phyloP scores from a whole-genome alignment of 2,797 vertebrate species.

The Mycteria americana region DNA sequence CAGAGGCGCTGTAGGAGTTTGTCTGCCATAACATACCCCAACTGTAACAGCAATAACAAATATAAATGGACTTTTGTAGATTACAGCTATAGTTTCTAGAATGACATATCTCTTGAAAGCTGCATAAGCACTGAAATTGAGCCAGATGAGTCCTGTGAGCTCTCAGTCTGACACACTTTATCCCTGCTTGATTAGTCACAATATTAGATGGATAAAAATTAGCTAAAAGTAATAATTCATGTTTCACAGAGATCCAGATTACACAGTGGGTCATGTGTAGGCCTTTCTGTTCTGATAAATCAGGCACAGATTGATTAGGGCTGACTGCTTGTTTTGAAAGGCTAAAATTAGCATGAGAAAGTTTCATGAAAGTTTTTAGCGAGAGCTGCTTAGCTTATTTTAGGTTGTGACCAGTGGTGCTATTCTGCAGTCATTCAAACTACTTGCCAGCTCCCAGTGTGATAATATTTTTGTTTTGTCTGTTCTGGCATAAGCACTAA shows the following conservation, averaged over 20 bases:
- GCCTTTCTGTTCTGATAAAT: neutral
- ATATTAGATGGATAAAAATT: neutral
- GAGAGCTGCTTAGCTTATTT: neutral
- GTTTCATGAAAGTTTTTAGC: neutral
- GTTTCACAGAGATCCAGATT: neutral
- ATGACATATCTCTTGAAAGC: neutral
- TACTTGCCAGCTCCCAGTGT: neutral
- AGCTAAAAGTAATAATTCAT: neutral
- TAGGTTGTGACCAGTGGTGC: neutral
- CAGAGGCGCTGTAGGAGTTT: neutral
- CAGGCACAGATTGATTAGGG: neutral
- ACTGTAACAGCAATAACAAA: neutral
- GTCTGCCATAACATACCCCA: neutral
- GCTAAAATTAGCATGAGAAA: neutral
- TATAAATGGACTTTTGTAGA: neutral
- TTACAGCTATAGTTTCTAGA: neutral
- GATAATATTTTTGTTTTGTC: slow-evolving; percentile 21
- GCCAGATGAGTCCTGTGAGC: neutral
- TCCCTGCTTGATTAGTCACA: neutral
- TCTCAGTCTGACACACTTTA: neutral
- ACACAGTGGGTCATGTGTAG: neutral
- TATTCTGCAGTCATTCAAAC: neutral
- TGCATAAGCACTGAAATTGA: neutral
- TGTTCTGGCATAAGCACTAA: neutral
- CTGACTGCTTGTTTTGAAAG: neutral